A percentile compares a stretch with the other conserved stretches of the same genome.
These are phyloP conservation scores for Drosophila peninsularis DNA, from an alignment of 2,888 invertebrate species.

Conservation along the genomic window DNA sequence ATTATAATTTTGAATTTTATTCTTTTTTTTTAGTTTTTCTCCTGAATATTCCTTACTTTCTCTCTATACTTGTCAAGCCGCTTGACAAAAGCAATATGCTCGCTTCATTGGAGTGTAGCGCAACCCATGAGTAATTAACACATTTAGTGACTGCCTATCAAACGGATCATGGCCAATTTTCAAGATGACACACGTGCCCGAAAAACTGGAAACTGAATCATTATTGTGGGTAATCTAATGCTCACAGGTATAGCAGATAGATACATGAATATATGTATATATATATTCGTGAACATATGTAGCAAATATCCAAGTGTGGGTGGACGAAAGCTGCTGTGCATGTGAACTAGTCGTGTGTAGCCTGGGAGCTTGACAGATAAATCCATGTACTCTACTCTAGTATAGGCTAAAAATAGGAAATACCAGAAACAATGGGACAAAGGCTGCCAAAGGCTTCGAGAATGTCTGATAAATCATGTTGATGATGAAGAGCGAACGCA, in stretches of 20 bases:
- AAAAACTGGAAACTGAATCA: slow-evolving; percentile 27
- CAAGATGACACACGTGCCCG: slow-evolving; percentile 38
- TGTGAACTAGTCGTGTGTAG: slow-evolving; percentile 63
- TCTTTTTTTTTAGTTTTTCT: too few relatives aligned
- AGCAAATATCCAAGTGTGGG: slow-evolving; percentile 1
- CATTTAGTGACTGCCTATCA: slow-evolving; percentile 25
- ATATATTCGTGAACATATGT: not conserved
- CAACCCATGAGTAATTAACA: slow-evolving; percentile 36
- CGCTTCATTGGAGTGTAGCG: not conserved
- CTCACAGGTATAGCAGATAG: not conserved
- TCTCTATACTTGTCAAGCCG: not conserved
- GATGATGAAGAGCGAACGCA: slow-evolving; percentile 6
- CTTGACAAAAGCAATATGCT: not conserved
- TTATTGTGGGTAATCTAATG: slow-evolving; percentile 13
- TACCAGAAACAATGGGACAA: slow-evolving; percentile 12
- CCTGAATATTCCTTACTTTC: not conserved
- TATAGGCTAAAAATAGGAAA: slow-evolving; percentile 32
- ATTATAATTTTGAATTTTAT: too few relatives aligned
- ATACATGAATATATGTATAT: not conserved
- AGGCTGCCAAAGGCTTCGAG: slow-evolving; percentile 19
- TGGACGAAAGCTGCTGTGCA: slow-evolving; percentile 36
- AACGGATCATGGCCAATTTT: slow-evolving; percentile 51
- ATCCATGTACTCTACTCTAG: slow-evolving; percentile 7
- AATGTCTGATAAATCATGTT: slow-evolving; percentile 11
- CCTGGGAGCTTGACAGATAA: slow-evolving; percentile 37